phyloP scores from a whole-genome alignment of 2,797 vertebrate genomes.

The Okamejei kenojei region DNA sequence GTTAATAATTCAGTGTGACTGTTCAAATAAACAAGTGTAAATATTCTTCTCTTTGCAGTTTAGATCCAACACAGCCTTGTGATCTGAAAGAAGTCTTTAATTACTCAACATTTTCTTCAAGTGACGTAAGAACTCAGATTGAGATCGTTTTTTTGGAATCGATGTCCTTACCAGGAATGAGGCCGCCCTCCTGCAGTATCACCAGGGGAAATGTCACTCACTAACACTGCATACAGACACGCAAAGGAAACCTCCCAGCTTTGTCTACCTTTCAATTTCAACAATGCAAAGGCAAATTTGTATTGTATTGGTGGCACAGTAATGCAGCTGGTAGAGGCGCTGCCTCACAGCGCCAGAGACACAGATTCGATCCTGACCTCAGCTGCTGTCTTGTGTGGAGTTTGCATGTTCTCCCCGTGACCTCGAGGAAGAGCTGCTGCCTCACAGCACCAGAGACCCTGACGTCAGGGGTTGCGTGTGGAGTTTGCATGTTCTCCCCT shows the following conservation, averaged over 20 bases:
- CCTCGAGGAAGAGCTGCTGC: not conserved
- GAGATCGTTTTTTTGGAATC: not conserved
- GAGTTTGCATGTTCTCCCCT: too few species aligned
- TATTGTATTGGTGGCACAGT: too few species aligned
- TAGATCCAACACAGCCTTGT: constrained; percentile 55
- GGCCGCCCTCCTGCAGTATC: not conserved
- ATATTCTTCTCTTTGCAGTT: constrained; percentile 45
- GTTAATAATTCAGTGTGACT: not conserved
- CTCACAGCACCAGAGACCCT: too few species aligned
- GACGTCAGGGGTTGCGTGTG: too few species aligned
- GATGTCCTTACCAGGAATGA: not conserved
- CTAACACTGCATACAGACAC: not conserved
- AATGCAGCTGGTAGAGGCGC: not conserved
- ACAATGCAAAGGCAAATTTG: too few species aligned
- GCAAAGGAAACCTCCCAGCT: not conserved
- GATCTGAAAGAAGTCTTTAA: constrained; percentile 67
- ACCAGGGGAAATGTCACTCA: not conserved
- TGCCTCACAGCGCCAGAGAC: not conserved
- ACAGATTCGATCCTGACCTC: too few species aligned
- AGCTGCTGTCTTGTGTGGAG: too few species aligned
- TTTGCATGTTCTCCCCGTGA: too few species aligned
- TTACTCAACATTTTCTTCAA: constrained; percentile 40
- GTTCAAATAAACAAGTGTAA: not conserved
- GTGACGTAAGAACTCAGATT: constrained; percentile 52
- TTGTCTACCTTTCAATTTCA: not conserved